Evolutionary conservation across 1,140 invertebrate species (phyloP), one percentile per base, ranked within the genome.

Genomic region (Aphelenchoides avenae): DNA sequence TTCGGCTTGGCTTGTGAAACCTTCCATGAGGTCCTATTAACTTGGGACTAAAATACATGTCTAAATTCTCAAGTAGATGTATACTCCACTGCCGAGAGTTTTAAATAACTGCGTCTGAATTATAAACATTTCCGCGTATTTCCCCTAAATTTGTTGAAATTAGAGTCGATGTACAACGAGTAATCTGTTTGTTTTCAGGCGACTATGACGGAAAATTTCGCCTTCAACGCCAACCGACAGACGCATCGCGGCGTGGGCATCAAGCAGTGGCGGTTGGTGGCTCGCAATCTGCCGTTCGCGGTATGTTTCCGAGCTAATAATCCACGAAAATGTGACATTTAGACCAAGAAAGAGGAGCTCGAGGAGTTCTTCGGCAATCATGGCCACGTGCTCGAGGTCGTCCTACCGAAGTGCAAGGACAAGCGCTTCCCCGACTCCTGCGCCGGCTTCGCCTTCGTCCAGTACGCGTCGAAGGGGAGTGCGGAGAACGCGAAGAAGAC

Each of bases 371-470:
- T 20, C 22, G 34, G n/a, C 4, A 44, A 55, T 27, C 58, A 61
- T 39, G 66, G 66, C 5, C 5, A 22, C 5, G 34, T 69, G 11
- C 40, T 18, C 13, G 66, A 69, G 31, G 53, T 71, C 22, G 31
- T 41, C 13, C 34, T 69, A 13, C 66, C 66, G 1, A 64, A 63
- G 51, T 66, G 57, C 31, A 68, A 52, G 13, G 66, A 69, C 46
- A 52, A 39, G 29, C 40, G 41, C 18, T 69, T 57, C 39, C 69
- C 65, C 1, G 60, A 72, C 30, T 69, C 69, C 9, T 69, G 62
- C 46, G 66, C 69, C 20, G 66, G 66, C 1, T 69, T 71, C 41
- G 71, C 52, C 24, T 69, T 69, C 37, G 39, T 69, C 26, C 69
- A 69, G 41, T 69, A 46, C 41, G 39, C 30, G 2, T 15, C 39